Base-by-base conservation (phyloP, 2,113 vertebrate genomes). In the Tachysurus fulvidraco region DNA sequence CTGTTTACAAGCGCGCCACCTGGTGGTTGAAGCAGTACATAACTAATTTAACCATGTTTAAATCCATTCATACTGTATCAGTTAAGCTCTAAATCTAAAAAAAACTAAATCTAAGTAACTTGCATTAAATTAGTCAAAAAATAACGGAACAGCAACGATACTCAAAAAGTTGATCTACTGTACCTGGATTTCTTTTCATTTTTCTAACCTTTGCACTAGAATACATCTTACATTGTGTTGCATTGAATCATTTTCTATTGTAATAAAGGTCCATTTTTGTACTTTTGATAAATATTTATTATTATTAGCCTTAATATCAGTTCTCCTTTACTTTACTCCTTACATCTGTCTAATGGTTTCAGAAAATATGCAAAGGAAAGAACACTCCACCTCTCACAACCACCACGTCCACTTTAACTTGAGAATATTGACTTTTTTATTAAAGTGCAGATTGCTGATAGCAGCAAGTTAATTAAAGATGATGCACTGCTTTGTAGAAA, bases 401-500 rank as follows among this genome's bases (percentile, higher is more conserved):
- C 30, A 52, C 36, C 65, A 65, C 67, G 80, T 57, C n/a, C 86
- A 60, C 55, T 52, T 59, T 73, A 86, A 59, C 64, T 65, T 46
- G 54, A 41, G 54, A 81, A 87, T 86, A 83, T 87, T 90, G 85
- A 87, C 76, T 85, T 76, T 76, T 86, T 87, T 89, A 84, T 89
- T 87, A 88, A 87, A 88, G 69, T 41, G 78, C 55, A 86, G 87
- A 89, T 87, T 12, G 60, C 71, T 52, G 89, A 89, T 89, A 90
- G 86, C 78, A 76, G 65, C 46, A 71, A 74, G 84, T 85, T 91
- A 87, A 91, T 91, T 89, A 91, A 89, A 89, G 85, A 90, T 88
- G 80, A 90, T 81, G 65, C 67, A 88, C 57, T 16, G 76, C 86
- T 87, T 88, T 90, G 71, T 64, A 86, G 65, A 86, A 81, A 86